Percentiles rank a stretch among this genome's conserved stretches.
Evolutionary conservation across 2,797 vertebrate genomes (phyloP).

Genomic region (Takifugu ocellatus): DNA sequence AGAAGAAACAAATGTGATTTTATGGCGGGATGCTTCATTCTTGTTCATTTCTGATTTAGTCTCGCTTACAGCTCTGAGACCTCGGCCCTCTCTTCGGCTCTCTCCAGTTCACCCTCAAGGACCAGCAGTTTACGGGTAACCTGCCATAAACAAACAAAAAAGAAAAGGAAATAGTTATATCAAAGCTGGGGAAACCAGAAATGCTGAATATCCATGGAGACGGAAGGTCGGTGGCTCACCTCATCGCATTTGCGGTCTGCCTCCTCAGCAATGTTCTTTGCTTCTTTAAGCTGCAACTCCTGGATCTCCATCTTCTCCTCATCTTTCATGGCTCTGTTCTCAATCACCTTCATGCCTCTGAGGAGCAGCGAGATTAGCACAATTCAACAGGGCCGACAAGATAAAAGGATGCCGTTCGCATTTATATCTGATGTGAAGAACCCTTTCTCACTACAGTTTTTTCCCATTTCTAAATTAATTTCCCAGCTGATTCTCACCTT

Average conservation of each 20-base stretch:
- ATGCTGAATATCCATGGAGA: background rate
- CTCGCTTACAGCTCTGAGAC: constrained; percentile 89
- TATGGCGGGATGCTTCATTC: too few species aligned
- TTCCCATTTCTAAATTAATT: too few species aligned
- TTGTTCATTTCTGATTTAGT: background rate
- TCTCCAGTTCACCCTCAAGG: constrained; percentile 92
- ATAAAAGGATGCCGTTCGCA: too few species aligned
- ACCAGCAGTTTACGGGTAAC: constrained; percentile 95
- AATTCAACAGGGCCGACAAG: too few species aligned
- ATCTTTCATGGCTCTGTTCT: constrained; percentile 96
- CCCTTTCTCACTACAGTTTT: too few species aligned
- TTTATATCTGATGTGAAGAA: too few species aligned
- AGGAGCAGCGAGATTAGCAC: background rate
- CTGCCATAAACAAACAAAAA: constrained; percentile 61
- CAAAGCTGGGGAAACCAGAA: background rate
- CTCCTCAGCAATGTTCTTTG: constrained; percentile 95
- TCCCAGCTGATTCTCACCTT: constrained; percentile 71
- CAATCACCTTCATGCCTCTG: constrained; percentile 98
- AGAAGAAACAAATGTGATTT: background rate
- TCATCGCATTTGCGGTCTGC: constrained; percentile 97
- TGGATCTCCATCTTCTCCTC: constrained; percentile 99
- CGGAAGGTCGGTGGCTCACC: constrained; percentile 60
- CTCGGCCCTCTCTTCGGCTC: constrained; percentile 93
- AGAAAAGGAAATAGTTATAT: too few species aligned
- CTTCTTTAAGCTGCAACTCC: constrained; percentile 96